A percentile compares a stretch with the other conserved stretches of the same genome.
Evolutionary conservation across 2,888 invertebrate genomes (phyloP).

Genomic region (Tribolium freemani): DNA sequence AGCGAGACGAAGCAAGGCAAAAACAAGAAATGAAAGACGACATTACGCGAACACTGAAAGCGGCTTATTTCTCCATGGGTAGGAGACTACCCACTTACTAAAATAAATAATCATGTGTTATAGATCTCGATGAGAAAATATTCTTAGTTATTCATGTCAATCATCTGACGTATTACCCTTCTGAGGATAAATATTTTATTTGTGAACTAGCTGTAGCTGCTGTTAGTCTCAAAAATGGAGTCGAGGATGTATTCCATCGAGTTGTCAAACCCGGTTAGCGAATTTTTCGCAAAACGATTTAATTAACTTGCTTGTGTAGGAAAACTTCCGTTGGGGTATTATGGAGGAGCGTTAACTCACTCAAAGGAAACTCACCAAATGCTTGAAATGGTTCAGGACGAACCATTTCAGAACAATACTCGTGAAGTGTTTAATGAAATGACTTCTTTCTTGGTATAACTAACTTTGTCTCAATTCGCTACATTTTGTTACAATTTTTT

Average conservation of each 20-base stretch:
- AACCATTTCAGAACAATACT: constrained; percentile 60
- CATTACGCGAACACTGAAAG: neutral
- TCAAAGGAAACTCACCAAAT: constrained; percentile 69
- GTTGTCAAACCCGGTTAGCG: constrained; percentile 55
- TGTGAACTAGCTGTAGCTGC: constrained; percentile 51
- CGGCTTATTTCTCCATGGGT: neutral
- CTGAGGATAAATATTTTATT: constrained; percentile 21
- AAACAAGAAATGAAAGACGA: constrained; percentile 50
- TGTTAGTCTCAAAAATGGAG: constrained; percentile 56
- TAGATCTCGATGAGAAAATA: constrained; percentile 40
- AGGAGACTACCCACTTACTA: neutral
- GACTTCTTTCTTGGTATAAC: constrained; percentile 18
- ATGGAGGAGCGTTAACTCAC: constrained; percentile 66
- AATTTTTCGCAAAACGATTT: constrained; percentile 2
- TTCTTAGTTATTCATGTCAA: constrained; percentile 58
- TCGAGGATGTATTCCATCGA: constrained; percentile 54
- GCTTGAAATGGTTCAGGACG: constrained; percentile 65
- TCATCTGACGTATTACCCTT: constrained; percentile 49
- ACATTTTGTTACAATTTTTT: neutral
- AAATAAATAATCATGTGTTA: neutral
- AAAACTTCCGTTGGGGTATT: constrained; percentile 67
- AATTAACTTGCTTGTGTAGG: constrained; percentile 47
- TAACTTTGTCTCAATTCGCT: neutral
- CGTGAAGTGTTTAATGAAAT: constrained; percentile 63
- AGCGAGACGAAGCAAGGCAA: constrained; percentile 41